Evolutionary conservation across 1,140 invertebrate genomes (phyloP).

Genomic region (Mercenaria mercenaria): DNA sequence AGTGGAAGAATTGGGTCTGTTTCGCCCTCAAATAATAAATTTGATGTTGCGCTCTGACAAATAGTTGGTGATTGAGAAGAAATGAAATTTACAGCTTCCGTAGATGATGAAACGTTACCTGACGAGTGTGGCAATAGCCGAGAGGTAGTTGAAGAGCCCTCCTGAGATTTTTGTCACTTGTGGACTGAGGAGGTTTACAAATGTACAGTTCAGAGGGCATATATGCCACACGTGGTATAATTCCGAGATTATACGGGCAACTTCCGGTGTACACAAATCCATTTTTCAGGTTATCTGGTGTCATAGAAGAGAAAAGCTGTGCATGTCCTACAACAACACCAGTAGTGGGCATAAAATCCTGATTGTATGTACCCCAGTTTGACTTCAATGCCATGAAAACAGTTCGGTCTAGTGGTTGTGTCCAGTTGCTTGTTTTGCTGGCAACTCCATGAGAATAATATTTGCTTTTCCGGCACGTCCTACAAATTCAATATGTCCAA

Average conservation of each 20-base stretch:
- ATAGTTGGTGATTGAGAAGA: too few relatives aligned
- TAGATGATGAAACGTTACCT: too few relatives aligned
- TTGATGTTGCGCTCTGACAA: too few relatives aligned
- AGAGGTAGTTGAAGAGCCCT: too few relatives aligned
- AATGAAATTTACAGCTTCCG: too few relatives aligned
- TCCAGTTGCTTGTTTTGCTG: conserved; percentile 7
- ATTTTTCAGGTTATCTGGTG: background rate
- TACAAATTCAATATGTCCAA: background rate
- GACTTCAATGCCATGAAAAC: background rate
- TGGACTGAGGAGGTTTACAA: background rate
- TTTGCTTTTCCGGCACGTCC: background rate
- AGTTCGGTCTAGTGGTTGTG: background rate
- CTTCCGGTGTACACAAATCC: background rate
- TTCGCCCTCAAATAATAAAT: too few relatives aligned
- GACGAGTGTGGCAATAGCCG: too few relatives aligned
- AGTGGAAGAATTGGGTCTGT: too few relatives aligned
- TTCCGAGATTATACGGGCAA: background rate
- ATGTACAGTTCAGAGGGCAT: background rate
- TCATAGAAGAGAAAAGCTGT: background rate
- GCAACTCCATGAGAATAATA: background rate
- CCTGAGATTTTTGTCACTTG: too few relatives aligned
- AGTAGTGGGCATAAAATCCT: background rate
- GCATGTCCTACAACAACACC: background rate
- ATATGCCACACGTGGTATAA: background rate
- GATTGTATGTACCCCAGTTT: background rate